phyloP scores from a whole-genome alignment of 2,888 invertebrate genomes.

The Eilema sororculum region DNA sequence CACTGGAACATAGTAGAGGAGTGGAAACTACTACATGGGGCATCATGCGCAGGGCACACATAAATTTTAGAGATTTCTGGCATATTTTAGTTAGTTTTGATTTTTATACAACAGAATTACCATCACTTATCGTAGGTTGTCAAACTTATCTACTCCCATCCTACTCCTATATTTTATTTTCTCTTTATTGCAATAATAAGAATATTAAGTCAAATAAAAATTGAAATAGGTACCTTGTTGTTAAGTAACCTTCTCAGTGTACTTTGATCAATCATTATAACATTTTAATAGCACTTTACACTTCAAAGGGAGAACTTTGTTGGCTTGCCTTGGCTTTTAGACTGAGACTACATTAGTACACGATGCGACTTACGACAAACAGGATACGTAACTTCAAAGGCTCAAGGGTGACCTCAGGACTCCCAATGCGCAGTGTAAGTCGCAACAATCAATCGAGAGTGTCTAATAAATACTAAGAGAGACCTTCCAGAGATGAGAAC shows the following conservation, averaged over 20 bases:
- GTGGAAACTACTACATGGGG: too few relatives aligned
- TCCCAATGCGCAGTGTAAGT: not conserved
- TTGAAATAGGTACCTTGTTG: not conserved
- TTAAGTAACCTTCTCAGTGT: not conserved
- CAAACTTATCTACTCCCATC: not conserved
- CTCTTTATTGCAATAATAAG: too few relatives aligned
- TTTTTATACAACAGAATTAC: too few relatives aligned
- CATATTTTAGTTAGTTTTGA: too few relatives aligned
- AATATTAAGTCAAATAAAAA: not conserved
- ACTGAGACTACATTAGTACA: not conserved
- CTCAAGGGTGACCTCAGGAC: not conserved
- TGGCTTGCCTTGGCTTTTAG: not conserved
- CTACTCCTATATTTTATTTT: too few relatives aligned
- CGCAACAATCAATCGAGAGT: too few relatives aligned
- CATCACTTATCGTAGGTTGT: not conserved
- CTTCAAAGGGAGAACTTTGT: slow-evolving; percentile 1
- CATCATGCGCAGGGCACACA: too few relatives aligned
- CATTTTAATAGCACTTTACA: slow-evolving; percentile 1
- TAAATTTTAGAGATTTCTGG: too few relatives aligned
- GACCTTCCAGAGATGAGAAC: not conserved
- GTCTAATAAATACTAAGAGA: not conserved
- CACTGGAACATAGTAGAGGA: too few relatives aligned
- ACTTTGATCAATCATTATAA: slow-evolving; percentile 1
- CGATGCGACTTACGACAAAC: not conserved
- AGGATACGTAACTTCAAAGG: not conserved